These are phyloP conservation scores for Phaethornis superciliosus DNA, from an alignment of 2,113 vertebrate species.

Conservation along the genomic window DNA sequence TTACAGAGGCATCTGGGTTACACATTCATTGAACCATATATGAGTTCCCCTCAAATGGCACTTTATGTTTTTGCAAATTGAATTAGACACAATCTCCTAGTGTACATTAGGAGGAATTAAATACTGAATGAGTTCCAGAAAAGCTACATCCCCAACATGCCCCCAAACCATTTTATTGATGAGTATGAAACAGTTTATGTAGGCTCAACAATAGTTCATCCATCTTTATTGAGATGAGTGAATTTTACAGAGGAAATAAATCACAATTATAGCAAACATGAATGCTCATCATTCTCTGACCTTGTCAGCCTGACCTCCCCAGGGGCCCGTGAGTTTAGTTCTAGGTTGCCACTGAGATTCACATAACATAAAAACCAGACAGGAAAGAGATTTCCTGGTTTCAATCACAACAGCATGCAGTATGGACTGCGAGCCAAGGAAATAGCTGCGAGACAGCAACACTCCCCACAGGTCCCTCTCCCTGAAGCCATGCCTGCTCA, in stretches of 20 bases:
- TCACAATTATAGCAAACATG: slow-evolving; percentile 23
- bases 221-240: slow-evolving; percentile 7
- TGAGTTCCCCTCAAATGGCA: not conserved
- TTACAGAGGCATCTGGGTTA: slow-evolving; percentile 20
- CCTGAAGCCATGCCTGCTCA: accelerated
- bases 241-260: slow-evolving; percentile 32
- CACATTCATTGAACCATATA: slow-evolving; percentile 1
- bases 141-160: not conserved
- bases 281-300: slow-evolving; percentile 14
- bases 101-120: slow-evolving; percentile 46
- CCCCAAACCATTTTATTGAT: not conserved
- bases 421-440: not conserved
- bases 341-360: not conserved
- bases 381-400: not conserved
- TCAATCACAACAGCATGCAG: not conserved
- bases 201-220: not conserved
- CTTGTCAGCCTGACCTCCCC: not conserved
- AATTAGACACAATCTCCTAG: slow-evolving; percentile 30
- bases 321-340: not conserved
- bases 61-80: slow-evolving; percentile 49
- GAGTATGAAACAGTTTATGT: not conserved
- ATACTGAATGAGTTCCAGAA: slow-evolving; percentile 13
- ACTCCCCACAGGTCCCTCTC: not conserved
- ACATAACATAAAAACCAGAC: not conserved
- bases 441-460: not conserved